Evolutionary conservation across 2,797 vertebrate genomes (phyloP).

Genomic region (Ciconia nigra): DNA sequence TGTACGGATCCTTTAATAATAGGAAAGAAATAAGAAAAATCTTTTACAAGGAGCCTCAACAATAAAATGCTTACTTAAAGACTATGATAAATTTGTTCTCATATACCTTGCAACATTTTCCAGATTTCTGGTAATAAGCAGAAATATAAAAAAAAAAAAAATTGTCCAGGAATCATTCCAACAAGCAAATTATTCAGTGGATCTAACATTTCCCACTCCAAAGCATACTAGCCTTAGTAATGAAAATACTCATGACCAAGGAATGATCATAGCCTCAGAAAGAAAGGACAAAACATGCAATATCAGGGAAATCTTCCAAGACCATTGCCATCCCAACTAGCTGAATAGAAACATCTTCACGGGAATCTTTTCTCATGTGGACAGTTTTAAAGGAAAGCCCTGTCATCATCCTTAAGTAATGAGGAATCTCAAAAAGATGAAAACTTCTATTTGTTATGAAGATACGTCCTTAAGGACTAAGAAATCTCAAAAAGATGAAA

Average conservation of each 20-base stretch:
- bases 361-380: neutral
- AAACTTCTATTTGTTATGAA: neutral
- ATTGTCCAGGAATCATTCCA: neutral
- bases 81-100: neutral
- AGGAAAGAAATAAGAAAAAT: neutral
- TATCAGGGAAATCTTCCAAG: neutral
- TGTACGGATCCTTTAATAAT: neutral
- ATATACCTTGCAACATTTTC: neutral
- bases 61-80: neutral
- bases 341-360: neutral
- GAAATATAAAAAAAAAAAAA: neutral
- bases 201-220: neutral
- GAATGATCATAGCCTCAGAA: neutral
- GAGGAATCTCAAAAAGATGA: neutral
- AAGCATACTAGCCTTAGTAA: neutral
- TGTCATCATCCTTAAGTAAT: neutral
- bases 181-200: neutral
- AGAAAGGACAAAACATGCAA: neutral
- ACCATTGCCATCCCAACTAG: neutral
- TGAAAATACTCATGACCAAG: neutral
- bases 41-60: neutral
- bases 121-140: neutral
- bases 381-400: neutral
- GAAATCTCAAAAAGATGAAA: neutral
- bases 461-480: neutral